Percentiles rank a stretch among this genome's conserved stretches.
Evolutionary conservation across 2,113 vertebrate species (phyloP).

Genomic region (Saccopteryx bilineata): DNA sequence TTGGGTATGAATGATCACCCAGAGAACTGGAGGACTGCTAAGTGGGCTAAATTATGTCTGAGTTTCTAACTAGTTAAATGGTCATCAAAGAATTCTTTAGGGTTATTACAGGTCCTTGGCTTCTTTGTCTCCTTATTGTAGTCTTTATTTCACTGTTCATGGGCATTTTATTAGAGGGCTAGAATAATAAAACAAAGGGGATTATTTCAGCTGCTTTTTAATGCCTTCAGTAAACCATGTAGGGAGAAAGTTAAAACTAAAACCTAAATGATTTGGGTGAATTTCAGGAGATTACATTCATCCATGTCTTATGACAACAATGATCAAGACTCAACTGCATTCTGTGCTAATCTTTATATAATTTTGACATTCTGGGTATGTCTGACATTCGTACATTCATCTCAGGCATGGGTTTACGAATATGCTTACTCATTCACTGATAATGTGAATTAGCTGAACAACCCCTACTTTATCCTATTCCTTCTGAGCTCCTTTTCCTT

Average conservation of each 20-base stretch:
- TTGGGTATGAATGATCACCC: background rate
- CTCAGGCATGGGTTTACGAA: background rate
- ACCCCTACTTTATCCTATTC: background rate
- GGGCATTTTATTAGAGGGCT: background rate
- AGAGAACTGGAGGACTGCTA: background rate
- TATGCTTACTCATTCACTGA: background rate
- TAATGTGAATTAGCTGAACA: background rate
- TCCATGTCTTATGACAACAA: background rate
- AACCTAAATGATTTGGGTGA: background rate
- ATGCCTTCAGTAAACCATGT: background rate
- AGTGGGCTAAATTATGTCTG: background rate
- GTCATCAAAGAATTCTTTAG: background rate
- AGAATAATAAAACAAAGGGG: background rate
- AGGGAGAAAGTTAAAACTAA: background rate
- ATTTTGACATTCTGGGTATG: background rate
- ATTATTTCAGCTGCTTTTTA: background rate
- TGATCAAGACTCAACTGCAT: background rate
- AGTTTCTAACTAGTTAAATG: background rate
- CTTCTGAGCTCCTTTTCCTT: background rate
- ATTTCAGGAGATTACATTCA: constrained; percentile 11
- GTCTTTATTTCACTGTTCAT: background rate
- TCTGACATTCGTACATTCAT: background rate
- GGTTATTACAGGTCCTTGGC: background rate
- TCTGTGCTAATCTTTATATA: background rate
- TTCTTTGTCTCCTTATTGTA: background rate